Conservation (phyloP, 2,888 invertebrate species). For the Drymonia ruficornis region DNA sequence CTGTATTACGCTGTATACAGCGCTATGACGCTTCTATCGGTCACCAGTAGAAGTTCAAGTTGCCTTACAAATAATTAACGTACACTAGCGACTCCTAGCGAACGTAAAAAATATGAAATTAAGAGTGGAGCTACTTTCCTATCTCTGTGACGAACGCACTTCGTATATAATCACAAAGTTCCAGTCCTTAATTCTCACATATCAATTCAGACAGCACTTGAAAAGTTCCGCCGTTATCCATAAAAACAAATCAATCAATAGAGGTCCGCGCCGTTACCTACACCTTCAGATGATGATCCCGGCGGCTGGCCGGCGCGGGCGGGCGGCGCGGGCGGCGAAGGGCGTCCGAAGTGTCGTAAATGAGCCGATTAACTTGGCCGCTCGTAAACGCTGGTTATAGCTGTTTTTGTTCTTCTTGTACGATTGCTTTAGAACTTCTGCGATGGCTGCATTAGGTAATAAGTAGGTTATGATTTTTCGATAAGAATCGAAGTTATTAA, state of each 20-base stretch:
- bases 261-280: conserved; percentile 45
- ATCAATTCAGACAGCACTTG: conserved; percentile 16
- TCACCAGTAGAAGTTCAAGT: too few species aligned
- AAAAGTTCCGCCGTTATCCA: conserved; percentile 33
- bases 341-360: conserved; percentile 59
- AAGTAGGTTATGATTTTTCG: background rate
- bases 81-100: too few species aligned
- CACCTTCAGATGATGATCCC: conserved; percentile 31
- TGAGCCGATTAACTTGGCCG: conserved; percentile 57
- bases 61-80: too few species aligned
- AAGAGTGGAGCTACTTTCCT: too few species aligned
- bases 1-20: too few species aligned
- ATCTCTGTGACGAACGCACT: too few species aligned
- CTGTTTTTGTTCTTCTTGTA: conserved; percentile 20
- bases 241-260: conserved; percentile 64
- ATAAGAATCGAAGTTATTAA: background rate
- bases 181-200: background rate
- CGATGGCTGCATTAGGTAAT: conserved; percentile 10
- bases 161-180: too few species aligned
- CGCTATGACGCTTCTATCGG: too few species aligned
- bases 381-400: conserved; percentile 50
- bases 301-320: conserved; percentile 17
- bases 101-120: too few species aligned
- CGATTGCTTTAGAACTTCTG: conserved; percentile 13
- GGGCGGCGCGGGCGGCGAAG: conserved; percentile 7